Evolutionary conservation across 2,888 invertebrate species (phyloP).

Genomic region (Hoplodrina blanda): DNA sequence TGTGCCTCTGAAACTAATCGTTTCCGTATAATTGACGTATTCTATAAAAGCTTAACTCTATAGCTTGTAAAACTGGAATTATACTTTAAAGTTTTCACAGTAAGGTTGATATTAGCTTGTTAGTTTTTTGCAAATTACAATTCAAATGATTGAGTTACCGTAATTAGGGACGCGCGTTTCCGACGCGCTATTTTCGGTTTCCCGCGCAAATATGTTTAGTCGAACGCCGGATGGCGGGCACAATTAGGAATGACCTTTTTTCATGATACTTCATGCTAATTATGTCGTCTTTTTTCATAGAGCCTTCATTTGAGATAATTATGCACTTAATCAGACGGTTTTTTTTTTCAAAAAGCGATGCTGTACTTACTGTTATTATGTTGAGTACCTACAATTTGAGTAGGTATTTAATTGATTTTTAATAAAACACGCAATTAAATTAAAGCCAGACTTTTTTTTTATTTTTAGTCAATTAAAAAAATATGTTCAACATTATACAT

Average conservation of each 20-base stretch:
- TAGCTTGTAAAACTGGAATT: slow-evolving; percentile 32
- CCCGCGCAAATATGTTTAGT: slow-evolving; percentile 84
- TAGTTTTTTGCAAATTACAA: slow-evolving; percentile 53
- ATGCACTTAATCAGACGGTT: not conserved
- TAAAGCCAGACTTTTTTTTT: too few relatives aligned
- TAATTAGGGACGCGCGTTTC: slow-evolving; percentile 85
- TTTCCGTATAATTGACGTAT: slow-evolving; percentile 76
- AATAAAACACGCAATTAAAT: too few relatives aligned
- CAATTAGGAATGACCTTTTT: slow-evolving; percentile 67
- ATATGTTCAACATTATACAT: too few relatives aligned
- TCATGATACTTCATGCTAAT: slow-evolving; percentile 53
- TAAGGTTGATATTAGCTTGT: slow-evolving; percentile 54
- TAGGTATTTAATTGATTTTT: too few relatives aligned
- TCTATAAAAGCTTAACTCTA: slow-evolving; percentile 62
- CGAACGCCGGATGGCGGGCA: slow-evolving; percentile 72
- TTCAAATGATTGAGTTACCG: slow-evolving; percentile 57
- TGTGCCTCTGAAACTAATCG: slow-evolving; percentile 88
- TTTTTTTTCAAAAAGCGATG: not conserved
- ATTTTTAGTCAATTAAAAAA: too few relatives aligned
- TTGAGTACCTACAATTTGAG: not conserved
- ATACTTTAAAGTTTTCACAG: rapidly evolving
- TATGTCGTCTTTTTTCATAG: slow-evolving; percentile 37
- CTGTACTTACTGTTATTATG: not conserved
- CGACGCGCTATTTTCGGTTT: slow-evolving; percentile 83
- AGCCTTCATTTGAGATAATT: slow-evolving; percentile 34